Conservation (phyloP, 2,888 invertebrate genomes). For the Conistra vaccinii region DNA sequence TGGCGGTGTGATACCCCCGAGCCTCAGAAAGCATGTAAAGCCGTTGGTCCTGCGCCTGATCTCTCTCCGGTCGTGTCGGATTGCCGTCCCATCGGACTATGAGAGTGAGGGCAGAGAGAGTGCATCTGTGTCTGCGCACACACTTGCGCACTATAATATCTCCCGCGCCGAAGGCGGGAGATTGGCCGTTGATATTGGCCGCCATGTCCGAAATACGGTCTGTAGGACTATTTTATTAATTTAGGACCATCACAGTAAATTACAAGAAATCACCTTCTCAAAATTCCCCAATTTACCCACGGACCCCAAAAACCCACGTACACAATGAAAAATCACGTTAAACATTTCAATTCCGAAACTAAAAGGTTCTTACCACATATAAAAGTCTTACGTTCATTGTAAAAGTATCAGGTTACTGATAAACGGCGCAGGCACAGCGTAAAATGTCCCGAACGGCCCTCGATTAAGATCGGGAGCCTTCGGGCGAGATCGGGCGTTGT, state of each 20-base stretch:
- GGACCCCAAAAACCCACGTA: constrained; percentile 60
- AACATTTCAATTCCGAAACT: constrained; percentile 72
- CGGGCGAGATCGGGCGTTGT: constrained; percentile 57
- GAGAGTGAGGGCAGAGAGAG: too few relatives aligned
- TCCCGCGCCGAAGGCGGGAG: too few relatives aligned
- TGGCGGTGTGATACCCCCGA: too few relatives aligned
- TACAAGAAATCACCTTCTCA: not conserved
- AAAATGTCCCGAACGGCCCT: constrained; percentile 62
- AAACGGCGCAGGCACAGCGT: constrained; percentile 64
- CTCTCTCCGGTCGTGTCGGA: too few relatives aligned
- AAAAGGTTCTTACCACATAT: constrained; percentile 70
- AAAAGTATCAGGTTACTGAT: constrained; percentile 75
- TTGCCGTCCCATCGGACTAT: too few relatives aligned
- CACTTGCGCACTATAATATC: too few relatives aligned
- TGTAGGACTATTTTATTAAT: too few relatives aligned
- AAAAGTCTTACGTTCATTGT: constrained; percentile 65
- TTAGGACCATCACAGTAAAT: not conserved
- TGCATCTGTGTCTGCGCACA: too few relatives aligned
- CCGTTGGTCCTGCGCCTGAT: too few relatives aligned
- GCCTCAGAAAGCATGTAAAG: too few relatives aligned
- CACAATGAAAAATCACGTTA: constrained; percentile 67
- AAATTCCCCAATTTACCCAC: constrained; percentile 20
- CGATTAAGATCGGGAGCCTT: constrained; percentile 69
- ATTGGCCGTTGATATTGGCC: too few relatives aligned
- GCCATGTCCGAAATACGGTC: too few relatives aligned